Conservation (phyloP, 2,888 invertebrate genomes). For the Pseudococcus viburni region DNA sequence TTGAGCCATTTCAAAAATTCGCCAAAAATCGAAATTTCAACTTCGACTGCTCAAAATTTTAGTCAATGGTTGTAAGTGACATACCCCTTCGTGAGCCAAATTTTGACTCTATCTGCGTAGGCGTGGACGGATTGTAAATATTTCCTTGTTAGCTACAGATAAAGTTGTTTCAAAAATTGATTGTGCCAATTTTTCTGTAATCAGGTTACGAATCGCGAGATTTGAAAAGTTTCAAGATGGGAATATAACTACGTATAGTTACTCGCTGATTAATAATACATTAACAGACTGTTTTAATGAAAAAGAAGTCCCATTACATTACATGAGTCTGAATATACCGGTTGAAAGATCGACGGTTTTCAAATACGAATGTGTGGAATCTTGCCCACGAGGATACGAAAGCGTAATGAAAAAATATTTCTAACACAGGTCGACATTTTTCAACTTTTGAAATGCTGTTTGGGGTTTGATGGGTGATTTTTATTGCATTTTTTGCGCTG, state of each 20-base stretch:
- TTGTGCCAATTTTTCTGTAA: background rate
- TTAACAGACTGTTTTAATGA: background rate
- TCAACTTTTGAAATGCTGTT: too few species aligned
- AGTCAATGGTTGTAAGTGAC: too few species aligned
- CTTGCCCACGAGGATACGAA: slow-evolving; percentile 34
- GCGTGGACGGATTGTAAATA: too few species aligned
- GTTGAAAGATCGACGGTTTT: slow-evolving; percentile 7
- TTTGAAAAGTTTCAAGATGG: slow-evolving; percentile 29
- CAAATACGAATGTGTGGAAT: slow-evolving; percentile 8
- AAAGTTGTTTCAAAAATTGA: background rate
- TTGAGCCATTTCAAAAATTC: too few species aligned
- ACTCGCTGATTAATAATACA: background rate
- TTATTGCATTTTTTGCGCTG: too few species aligned
- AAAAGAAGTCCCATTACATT: slow-evolving; percentile 4
- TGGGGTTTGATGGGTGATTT: too few species aligned
- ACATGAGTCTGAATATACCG: background rate
- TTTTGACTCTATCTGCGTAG: too few species aligned
- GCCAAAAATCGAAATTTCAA: background rate
- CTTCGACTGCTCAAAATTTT: too few species aligned
- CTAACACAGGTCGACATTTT: too few species aligned
- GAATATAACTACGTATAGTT: background rate
- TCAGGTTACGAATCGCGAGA: background rate
- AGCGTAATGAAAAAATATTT: background rate
- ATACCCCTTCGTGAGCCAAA: too few species aligned
- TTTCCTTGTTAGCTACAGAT: background rate